phyloP scores from a whole-genome alignment of 2,888 invertebrate species.

The Pharmacophagus antenor region DNA sequence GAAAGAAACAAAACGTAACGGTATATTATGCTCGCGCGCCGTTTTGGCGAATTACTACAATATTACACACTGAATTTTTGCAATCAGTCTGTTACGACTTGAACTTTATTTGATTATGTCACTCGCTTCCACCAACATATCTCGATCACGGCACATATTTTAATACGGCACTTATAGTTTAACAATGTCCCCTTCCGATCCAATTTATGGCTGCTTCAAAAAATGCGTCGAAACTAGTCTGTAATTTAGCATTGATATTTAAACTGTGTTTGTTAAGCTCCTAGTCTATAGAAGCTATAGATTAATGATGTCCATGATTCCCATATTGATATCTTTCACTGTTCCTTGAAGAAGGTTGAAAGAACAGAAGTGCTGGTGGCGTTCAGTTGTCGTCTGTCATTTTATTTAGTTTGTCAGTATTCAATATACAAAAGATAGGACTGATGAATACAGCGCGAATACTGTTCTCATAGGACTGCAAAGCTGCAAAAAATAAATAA shows the following conservation, averaged over 20 bases:
- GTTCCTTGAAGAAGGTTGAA: slow-evolving; percentile 30
- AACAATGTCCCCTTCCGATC: slow-evolving; percentile 34
- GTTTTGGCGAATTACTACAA: slow-evolving; percentile 65
- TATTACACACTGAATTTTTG: slow-evolving; percentile 44
- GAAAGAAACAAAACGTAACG: slow-evolving; percentile 77
- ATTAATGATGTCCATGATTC: slow-evolving; percentile 16
- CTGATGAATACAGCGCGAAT: background rate
- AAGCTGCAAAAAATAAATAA: slow-evolving; percentile 50
- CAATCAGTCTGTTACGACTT: slow-evolving; percentile 26
- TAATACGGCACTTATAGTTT: slow-evolving; percentile 67
- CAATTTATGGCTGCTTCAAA: slow-evolving; percentile 93
- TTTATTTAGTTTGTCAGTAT: slow-evolving; percentile 35
- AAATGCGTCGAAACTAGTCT: slow-evolving; percentile 95
- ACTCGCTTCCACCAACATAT: slow-evolving; percentile 79
- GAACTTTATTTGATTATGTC: slow-evolving; percentile 72
- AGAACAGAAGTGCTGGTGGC: background rate
- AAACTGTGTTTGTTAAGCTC: slow-evolving; percentile 60
- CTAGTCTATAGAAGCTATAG: slow-evolving; percentile 52
- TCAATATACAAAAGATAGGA: slow-evolving; percentile 1
- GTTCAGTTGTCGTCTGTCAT: slow-evolving; percentile 54
- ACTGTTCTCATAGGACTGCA: slow-evolving; percentile 18
- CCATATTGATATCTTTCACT: slow-evolving; percentile 18
- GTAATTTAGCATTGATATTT: slow-evolving; percentile 91
- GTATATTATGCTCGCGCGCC: slow-evolving; percentile 63
- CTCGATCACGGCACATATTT: slow-evolving; percentile 87